Evolutionary conservation across 1,140 invertebrate species (phyloP), one percentile per base, ranked within the genome.

Genomic region (Plodia interpunctella): DNA sequence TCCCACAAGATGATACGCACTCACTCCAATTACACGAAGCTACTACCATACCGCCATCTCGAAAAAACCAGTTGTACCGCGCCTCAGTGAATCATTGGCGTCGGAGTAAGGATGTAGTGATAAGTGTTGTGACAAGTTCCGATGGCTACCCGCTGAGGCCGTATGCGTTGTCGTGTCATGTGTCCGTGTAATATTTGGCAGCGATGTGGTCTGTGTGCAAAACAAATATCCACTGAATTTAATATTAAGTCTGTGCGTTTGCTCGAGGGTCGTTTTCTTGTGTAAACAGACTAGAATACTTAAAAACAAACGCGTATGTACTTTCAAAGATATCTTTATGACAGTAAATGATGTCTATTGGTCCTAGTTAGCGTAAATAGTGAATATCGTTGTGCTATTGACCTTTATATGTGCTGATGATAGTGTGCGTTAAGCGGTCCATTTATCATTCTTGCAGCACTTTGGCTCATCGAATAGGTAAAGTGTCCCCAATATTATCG

Each of bases 81-180:
- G 70, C 59, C 57, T 60, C 66, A 68, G 66, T 73, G 70, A 71
- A 66, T 75, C 72, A 75, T 76, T 70, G 63, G 65, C 71, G 67
- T 64, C 66, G 59, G 60, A 53, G 55, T 56, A 57, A 80, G 75
- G 77, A 82, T 76, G 67, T 72, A 59, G 67, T 65, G 72, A 76
- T 78, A 74, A 50, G 11, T 21, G 50, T 21, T 44, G 57, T 52
- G 49, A 44, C 38, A 35, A 13, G 25, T 25, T 25, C 21, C 17
- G 25, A 54, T 20, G 25, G 21, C 21, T 3, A 25, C 21, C 51
- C 18, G n/a, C 20, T 5, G 13, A 20, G 25, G 17, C 53, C 25
- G 53, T 54, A 54, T 18, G 3, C n/a, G 3, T 58, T 51, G 49
- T 32, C 15, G 28, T 55, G 53, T 6, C 28, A 28, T 57, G 19